Percentiles rank a stretch among this genome's conserved stretches.
Evolutionary conservation across 2,888 invertebrate genomes (phyloP).

Genomic region (Habroteleia sp.): DNA sequence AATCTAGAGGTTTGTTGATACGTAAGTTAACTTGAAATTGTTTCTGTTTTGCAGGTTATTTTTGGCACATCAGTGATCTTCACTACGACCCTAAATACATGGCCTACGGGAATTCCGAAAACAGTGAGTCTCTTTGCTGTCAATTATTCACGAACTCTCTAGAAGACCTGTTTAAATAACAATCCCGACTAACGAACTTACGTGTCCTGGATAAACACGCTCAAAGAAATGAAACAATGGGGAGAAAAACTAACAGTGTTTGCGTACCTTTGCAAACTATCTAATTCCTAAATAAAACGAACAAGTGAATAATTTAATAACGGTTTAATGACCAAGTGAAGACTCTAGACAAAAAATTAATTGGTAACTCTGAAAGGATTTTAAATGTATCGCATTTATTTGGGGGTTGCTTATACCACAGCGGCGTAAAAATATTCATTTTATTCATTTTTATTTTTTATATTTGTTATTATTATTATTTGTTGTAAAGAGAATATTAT

Average conservation of each 20-base stretch:
- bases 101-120: slow-evolving; percentile 87
- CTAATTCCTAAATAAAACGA: slow-evolving; percentile 11
- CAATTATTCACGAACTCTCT: slow-evolving; percentile 11
- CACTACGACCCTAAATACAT: slow-evolving; percentile 94
- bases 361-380: too few species aligned
- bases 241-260: slow-evolving; percentile 15
- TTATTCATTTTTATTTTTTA: too few species aligned
- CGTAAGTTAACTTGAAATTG: neutral
- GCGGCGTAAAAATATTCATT: too few species aligned
- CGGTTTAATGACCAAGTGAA: neutral
- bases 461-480: too few species aligned
- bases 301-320: slow-evolving; percentile 2
- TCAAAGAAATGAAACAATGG: slow-evolving; percentile 5
- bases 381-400: too few species aligned
- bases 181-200: slow-evolving; percentile 18
- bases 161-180: slow-evolving; percentile 23
- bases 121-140: slow-evolving; percentile 84
- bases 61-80: slow-evolving; percentile 97
- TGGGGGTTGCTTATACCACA: too few species aligned
- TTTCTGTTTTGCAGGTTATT: slow-evolving; percentile 86
- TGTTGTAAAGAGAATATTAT: too few species aligned
- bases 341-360: too few species aligned
- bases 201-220: slow-evolving; percentile 18
- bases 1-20: too few species aligned
- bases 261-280: slow-evolving; percentile 18